Base-by-base conservation (phyloP, 2,113 vertebrate genomes). In the Lagopus leucura region DNA sequence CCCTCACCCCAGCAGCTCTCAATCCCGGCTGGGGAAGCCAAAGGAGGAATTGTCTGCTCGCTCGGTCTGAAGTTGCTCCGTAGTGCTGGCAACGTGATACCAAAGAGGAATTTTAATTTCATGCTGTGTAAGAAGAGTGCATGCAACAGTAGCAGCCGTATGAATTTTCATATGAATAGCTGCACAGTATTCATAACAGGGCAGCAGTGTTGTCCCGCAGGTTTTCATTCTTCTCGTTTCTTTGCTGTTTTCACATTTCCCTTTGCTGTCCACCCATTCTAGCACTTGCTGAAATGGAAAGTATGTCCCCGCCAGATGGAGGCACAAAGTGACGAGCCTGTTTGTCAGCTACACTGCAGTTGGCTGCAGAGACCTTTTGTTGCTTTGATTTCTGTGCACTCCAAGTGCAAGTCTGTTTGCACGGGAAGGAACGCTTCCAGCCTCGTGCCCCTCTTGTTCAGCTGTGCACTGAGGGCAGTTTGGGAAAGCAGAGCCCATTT, bases 101-200 rank as follows among this genome's bases (percentile, higher is more conserved):
- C 52, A 92, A 96, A 64, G 79, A 96, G 88, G 95, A 97, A 97
- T 97, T 96, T 96, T 96, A 97, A 97, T 97, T 97, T 97, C 96
- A 96, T 97, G 96, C 96, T 96, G 96, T 71, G 94, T 94, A 95
- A 92, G 90, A 83, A 80, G 93, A 88, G 91, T 10, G 88, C 94
- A 89, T 74, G 96, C 95, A 94, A 79, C 90, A 95, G 96, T 74
- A 70, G 95, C 96, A 96, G 92, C 92, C 92, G 93, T 96, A 95
- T 96, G 94, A 94, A 94, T 96, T 97, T 96, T 96, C 96, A 96
- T 93, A 55, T 95, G 95, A 97, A 97, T 96, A 65, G 95, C 13
- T 4, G 86, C 70, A 84, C 95, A 94, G 96, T 88, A 54, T 74
- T 92, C 93, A 67, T 87, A 58, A 76, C 94, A 94, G 86, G 94